Evolutionary conservation across 2,113 vertebrate genomes (phyloP), one percentile per base, ranked within the genome.

Genomic region (Hylia prasina): DNA sequence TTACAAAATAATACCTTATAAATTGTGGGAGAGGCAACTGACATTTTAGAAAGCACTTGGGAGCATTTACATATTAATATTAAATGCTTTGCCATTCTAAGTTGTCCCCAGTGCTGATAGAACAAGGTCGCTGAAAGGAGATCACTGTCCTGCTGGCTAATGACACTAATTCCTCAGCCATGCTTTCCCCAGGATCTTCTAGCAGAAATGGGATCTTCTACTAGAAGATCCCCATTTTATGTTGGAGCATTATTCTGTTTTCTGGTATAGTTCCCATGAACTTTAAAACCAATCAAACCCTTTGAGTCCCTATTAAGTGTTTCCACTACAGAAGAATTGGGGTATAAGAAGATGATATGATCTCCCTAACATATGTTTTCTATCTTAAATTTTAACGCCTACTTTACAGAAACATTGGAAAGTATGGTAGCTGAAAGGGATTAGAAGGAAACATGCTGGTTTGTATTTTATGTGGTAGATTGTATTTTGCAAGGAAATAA

Each of bases 21-120:
- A 82, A 42, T 4, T 30, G 30, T 12, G 4, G 11, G 16, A 68
- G 56, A 19, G 13, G 30, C 50, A 94, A 28, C 54, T 92, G 66
- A 39, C 54, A 54, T 73, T 80, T 88, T 83, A 80, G 68, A 83
- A 91, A 87, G 82, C 94, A 96, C 87, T 92, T 94, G 44, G 57
- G 35, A 33, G 57, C 6, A 0, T 92, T 93, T 82, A 65, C 13
- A 5, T 83, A 17, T 25, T 70, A n/a, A 69, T 77, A 40, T 66
- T 77, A 79, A 88, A 71, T 68, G 24, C 39, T 82, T 88, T 94
- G 40, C 37, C 28, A 6, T 19, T 90, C 4, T 64, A 75, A 92
- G 56, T 60, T 1, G 0, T 81, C 64, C 47, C 37, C 4, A 12
- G 11, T 77, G 35, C 72, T 58, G 37, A 51, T 35, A 60, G n/a